These are phyloP conservation scores for Zaprionus lachaisei DNA, from an alignment of 1,140 invertebrate species.

Conservation along the genomic window DNA sequence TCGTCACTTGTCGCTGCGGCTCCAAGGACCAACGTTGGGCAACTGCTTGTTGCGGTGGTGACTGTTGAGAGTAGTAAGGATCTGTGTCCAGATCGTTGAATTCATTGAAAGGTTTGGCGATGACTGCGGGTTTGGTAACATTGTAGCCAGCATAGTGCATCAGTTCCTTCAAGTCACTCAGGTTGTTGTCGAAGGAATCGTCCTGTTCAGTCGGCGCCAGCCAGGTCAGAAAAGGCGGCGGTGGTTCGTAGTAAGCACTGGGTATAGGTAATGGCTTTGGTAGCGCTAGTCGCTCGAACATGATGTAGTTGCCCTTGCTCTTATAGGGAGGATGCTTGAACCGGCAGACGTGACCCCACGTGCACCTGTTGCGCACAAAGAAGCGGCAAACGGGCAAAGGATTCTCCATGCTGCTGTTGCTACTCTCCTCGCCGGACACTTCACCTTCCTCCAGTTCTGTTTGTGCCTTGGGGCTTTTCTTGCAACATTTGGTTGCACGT, in stretches of 20 bases:
- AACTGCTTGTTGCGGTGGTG: neutral
- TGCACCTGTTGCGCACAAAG: conserved; percentile 32
- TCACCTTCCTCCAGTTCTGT: conserved; percentile 56
- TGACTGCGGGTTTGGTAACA: neutral
- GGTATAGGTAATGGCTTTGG: neutral
- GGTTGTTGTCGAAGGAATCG: conserved; percentile 14
- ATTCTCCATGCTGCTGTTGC: neutral
- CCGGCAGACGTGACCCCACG: conserved; percentile 35
- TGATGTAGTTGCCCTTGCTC: conserved; percentile 49
- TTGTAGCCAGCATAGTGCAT: conserved; percentile 26
- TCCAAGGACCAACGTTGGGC: neutral
- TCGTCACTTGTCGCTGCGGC: neutral
- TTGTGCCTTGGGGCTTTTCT: neutral
- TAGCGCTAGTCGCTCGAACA: conserved; percentile 49
- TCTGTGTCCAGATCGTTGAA: conserved; percentile 40
- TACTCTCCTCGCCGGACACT: neutral
- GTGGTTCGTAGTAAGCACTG: neutral
- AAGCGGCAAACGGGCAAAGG: conserved; percentile 44
- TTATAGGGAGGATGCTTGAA: conserved; percentile 31
- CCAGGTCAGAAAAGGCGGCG: neutral
- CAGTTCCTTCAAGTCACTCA: neutral
- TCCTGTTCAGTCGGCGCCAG: neutral
- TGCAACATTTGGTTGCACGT: neutral
- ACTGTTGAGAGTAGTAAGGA: conserved; percentile 38
- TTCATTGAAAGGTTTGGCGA: neutral